Base-by-base conservation (phyloP, 2,113 vertebrate species). In the Glareola pratincola region DNA sequence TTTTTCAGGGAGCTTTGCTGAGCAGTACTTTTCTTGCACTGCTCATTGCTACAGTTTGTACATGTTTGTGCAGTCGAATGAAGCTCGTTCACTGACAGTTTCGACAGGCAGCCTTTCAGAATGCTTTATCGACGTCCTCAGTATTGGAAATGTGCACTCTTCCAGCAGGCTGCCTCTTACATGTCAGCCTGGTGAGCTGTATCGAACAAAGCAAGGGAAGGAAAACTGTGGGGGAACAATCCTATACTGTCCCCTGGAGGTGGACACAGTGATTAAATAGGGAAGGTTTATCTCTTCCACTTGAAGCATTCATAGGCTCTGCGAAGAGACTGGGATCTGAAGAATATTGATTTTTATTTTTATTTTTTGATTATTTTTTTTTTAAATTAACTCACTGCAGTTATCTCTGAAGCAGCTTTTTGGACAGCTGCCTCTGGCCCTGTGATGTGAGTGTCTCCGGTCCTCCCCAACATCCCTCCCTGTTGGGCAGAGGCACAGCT, bases 231-330 rank as follows among this genome's bases (percentile, higher is more conserved):
- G 81, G 84, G 92, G 89, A 96, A 34, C 69, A 92, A 89, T 94
- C 77, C 77, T 94, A 66, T 90, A 50, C 92, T 95, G 97, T 94
- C 92, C 92, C 86, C 94, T 95, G 91, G 80, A 96, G 95, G 94
- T 91, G 32, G 87, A 87, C 48, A 34, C 12, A 50, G 51, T 68
- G 85, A 93, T 73, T 73, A 69, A 92, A 73, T 47, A 73, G 17
- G 19, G 39, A 91, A 89, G 50, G 5, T 71, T 94, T 84, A 3
- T 89, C 39, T 79, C n/a, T 94, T 75, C 27, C 50, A 1, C 36
- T 51, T 56, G 48, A 87, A 60, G 41, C n/a, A 85, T 60, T 76
- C 22, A 4, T 69, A 60, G 79, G 14, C 5, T 88, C 88, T 88
- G 29, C 27, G 71, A 47, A 71, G n/a, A 63, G 26, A 19, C 19